Evolutionary conservation across 1,140 invertebrate species (phyloP), one percentile per base, ranked within the genome.

Genomic region (Himalopsyche phryganea): DNA sequence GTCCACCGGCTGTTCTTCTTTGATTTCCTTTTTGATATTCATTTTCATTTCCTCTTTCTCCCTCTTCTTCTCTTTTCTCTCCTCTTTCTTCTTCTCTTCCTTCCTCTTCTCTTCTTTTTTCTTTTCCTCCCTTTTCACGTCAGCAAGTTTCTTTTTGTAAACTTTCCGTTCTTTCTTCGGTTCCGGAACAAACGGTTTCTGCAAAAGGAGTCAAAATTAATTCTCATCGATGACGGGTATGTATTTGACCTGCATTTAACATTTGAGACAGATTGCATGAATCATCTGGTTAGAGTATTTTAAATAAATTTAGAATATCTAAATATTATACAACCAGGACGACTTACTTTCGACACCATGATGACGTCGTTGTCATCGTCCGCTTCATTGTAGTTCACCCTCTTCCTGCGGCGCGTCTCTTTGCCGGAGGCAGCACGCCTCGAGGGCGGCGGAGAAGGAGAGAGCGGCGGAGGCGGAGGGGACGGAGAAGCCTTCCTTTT

Each of bases 21-120:
- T 70, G 7, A 68, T 61, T 41, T 77, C 76, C 62, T 76, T 77
- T 65, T 77, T 78, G 51, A 78, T 78, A 49, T 18, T 56, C 18
- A 64, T 35, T 46, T 64, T 64, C 2, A 64, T 13, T 11, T 64
- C 61, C 19, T 64, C 58, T 33, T 52, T 63, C 10, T 63, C 52
- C 38, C 57, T 56, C 32, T 50, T 58, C 41, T 47, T 49, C 18
- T 57, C 45, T 50, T 49, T 50, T 20, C 48, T 57, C 28, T 51
- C 45, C 14, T 57, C 50, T 38, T 38, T 53, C 44, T 53, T 57
- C 41, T 58, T 46, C 48, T 61, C 49, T 33, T 61, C 42, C 61
- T 61, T 63, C 56, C 20, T 59, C 51, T 50, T 50, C 38, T 50
- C n/a, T 17, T 40, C 40, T 23, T 50, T 50, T 40, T 44, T 58